Evolutionary conservation across 2,113 vertebrate species (phyloP).

Genomic region (Neoarius graeffei): DNA sequence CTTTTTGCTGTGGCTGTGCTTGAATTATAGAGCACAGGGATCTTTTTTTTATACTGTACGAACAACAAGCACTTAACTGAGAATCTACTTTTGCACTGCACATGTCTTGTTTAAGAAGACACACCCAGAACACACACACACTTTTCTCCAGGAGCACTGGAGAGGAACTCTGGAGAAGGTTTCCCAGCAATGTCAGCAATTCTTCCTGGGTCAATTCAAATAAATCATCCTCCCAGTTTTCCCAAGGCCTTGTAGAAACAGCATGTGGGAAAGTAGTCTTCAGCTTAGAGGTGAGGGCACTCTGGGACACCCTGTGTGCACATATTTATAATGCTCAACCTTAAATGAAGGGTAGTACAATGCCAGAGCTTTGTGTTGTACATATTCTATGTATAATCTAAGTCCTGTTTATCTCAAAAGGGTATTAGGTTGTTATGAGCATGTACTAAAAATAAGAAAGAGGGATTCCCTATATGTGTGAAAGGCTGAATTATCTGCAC

Average conservation of each 20-base stretch:
- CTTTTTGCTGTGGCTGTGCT: slow-evolving; percentile 17
- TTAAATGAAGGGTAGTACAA: slow-evolving; percentile 9
- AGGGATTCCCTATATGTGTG: slow-evolving; percentile 26
- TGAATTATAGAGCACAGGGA: slow-evolving; percentile 33
- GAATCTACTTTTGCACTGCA: slow-evolving; percentile 39
- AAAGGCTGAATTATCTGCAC: slow-evolving; percentile 27
- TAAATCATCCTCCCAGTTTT: slow-evolving; percentile 48
- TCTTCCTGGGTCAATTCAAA: slow-evolving; percentile 41
- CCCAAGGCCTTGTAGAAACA: slow-evolving; percentile 2
- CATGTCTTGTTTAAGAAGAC: slow-evolving; percentile 40
- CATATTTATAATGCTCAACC: neutral
- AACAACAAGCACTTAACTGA: slow-evolving; percentile 39
- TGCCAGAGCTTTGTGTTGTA: neutral
- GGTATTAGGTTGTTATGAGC: neutral
- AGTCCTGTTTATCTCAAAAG: neutral
- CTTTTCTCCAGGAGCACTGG: slow-evolving; percentile 36
- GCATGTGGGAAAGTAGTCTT: slow-evolving; percentile 29
- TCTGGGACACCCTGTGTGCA: neutral
- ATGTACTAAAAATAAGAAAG: slow-evolving; percentile 40
- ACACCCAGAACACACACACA: slow-evolving; percentile 30
- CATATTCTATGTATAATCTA: neutral
- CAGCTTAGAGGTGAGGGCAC: neutral
- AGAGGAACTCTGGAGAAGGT: slow-evolving; percentile 29
- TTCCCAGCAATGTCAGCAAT: slow-evolving; percentile 56
- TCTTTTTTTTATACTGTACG: slow-evolving; percentile 24